Conservation (phyloP, 2,113 vertebrate species). For the Naja naja region DNA sequence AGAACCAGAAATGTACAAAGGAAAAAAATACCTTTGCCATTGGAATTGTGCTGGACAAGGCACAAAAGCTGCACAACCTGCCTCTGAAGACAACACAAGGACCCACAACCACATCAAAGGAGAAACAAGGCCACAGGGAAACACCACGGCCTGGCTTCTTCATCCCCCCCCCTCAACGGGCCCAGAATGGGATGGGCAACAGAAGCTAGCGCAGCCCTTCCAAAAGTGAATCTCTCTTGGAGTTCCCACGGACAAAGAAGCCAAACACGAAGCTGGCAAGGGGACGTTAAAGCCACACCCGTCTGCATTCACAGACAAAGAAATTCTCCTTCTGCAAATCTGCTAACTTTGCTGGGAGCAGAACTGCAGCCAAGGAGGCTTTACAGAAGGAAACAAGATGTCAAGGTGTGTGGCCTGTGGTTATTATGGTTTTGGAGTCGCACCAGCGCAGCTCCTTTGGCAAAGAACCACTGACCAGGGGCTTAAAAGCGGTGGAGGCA, state of each 20-base stretch:
- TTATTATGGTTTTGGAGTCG: not conserved
- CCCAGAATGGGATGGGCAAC: too few relatives aligned
- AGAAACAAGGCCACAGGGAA: not conserved
- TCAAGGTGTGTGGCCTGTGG: not conserved
- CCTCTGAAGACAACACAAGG: not conserved
- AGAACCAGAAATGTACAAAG: not conserved
- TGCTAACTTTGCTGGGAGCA: not conserved
- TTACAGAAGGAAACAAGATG: not conserved
- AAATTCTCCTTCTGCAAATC: not conserved
- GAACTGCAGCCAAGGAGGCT: not conserved
- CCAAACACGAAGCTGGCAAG: not conserved
- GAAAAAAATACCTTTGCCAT: not conserved
- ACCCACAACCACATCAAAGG: not conserved
- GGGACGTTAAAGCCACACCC: fast-evolving
- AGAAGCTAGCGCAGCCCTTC: not conserved
- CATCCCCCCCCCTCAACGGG: too few relatives aligned
- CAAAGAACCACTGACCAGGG: not conserved
- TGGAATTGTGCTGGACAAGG: not conserved
- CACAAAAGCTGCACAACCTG: not conserved
- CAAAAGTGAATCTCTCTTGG: not conserved
- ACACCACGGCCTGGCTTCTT: too few relatives aligned
- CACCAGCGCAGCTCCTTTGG: not conserved
- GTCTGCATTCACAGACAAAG: not conserved
- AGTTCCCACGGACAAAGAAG: not conserved
- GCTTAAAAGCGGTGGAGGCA: not conserved